Evolutionary conservation across 1,140 invertebrate genomes (phyloP), one percentile per base, ranked within the genome.

Genomic region (Myzus persicae): DNA sequence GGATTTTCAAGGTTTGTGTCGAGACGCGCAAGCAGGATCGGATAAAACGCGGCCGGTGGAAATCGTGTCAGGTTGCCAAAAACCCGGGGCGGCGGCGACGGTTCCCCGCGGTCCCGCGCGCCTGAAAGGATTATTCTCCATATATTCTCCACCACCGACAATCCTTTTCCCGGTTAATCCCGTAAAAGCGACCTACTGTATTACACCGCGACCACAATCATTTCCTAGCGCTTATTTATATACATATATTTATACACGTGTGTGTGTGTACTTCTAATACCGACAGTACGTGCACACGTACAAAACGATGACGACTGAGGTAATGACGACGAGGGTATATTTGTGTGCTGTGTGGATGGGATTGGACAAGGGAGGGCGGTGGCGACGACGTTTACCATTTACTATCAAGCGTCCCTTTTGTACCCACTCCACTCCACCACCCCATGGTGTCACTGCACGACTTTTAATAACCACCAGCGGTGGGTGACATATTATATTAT

Each of bases 1-100:
- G n/a, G 91, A 81, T 8, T 92, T 82, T 46, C 91, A 36, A 82
- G 91, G 76, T 91, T 91, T 76, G 38, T 67, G 51, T 59, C 26
- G 54, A 67, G 81, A 46, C 42, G 44, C 42, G 9, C n/a, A 36
- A 81, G n/a, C 24, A 81, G 38, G 26, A 85, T 85, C 67, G 31
- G n/a, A 81, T 92, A 51, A 93, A 92, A 92, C 91, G 59, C 31
- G 90, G 91, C 46, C 40, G 46, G 48, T 48, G 22, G 46, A 84
- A 93, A 40, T 84, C 91, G 36, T 54, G 46, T 93, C 67, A n/a
- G 91, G n/a, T 54, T 93, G 91, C 91, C 91, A 93, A 93, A 91
- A 85, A 51, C 91, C 36, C 76, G 2, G 76, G 40, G 51, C 20
- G 31, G 42, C 31, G 85, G n/a, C 36, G 42, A 18, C 18, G 44